These are phyloP conservation scores for Rhineura floridana DNA, from an alignment of 2,113 vertebrate genomes.

Conservation along the genomic window DNA sequence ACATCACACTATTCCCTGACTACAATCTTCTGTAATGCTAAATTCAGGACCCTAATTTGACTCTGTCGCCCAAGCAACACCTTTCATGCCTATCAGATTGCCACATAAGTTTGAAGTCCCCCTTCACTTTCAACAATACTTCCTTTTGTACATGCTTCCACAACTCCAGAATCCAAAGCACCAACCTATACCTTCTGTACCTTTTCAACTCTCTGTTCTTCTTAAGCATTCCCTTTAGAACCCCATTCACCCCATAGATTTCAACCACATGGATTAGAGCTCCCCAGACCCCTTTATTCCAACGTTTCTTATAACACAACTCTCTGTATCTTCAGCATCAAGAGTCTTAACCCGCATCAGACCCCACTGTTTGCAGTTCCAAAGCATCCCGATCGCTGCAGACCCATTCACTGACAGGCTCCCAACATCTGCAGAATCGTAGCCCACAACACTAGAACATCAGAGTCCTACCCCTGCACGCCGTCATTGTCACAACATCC, in stretches of 20 bases:
- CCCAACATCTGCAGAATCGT: not conserved
- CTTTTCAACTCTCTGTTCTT: not conserved
- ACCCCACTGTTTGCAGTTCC: too few species aligned
- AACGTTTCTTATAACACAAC: not conserved
- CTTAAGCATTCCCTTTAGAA: not conserved
- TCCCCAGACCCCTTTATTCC: not conserved
- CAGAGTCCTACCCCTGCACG: not conserved
- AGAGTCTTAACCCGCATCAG: not conserved
- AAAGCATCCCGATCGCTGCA: not conserved
- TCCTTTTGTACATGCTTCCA: not conserved
- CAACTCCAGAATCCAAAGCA: not conserved
- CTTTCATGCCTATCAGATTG: not conserved
- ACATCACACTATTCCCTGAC: too few species aligned
- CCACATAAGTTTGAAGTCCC: not conserved
- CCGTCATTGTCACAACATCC: not conserved
- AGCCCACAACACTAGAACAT: too few species aligned
- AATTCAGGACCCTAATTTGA: not conserved
- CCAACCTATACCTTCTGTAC: not conserved
- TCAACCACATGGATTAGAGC: not conserved
- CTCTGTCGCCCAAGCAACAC: too few species aligned
- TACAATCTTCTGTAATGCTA: not conserved
- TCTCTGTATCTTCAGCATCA: not conserved
- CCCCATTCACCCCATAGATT: not conserved
- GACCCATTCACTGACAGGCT: constrained; percentile 68
- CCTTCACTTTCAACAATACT: too few species aligned